Percentiles rank a stretch among this genome's conserved stretches.
Conservation (phyloP, 2,888 invertebrate genomes). For the Clepsis dumicolana region DNA sequence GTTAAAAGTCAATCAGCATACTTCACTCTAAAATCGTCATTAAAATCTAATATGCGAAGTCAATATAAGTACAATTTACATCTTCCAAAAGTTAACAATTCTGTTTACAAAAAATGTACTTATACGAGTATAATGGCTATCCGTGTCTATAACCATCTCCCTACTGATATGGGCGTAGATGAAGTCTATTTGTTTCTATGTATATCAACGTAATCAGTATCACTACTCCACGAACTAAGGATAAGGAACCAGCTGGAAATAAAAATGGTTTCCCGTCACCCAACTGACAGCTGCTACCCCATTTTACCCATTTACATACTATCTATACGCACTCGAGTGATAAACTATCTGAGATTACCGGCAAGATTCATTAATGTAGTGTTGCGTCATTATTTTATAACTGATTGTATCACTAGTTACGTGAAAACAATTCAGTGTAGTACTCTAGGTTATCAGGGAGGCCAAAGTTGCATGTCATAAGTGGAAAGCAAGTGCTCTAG, state of each 20-base stretch:
- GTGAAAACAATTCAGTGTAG: constrained; percentile 2
- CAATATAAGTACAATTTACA: no score
- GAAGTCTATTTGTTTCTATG: no score
- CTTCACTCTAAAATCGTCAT: no score
- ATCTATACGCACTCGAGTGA: constrained; percentile 36
- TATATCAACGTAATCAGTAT: not conserved
- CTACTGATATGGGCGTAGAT: no score
- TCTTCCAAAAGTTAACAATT: no score
- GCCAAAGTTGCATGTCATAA: not conserved
- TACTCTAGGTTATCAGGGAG: not conserved
- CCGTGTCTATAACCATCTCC: no score
- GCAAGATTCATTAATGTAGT: constrained; percentile 41
- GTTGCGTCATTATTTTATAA: constrained; percentile 41
- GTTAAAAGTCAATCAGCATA: no score
- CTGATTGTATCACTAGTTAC: constrained; percentile 13
- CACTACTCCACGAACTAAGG: not conserved
- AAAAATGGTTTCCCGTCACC: constrained; percentile 9
- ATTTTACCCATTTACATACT: constrained; percentile 41
- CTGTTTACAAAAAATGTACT: no score
- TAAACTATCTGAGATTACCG: constrained; percentile 39
- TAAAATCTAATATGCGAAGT: no score
- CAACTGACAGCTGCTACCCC: constrained; percentile 22
- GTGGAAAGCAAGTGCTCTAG: not conserved
- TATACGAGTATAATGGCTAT: no score
- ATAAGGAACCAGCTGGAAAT: not conserved